Evolutionary conservation across 2,888 invertebrate species (phyloP), one percentile per base, ranked within the genome.

Genomic region (Drosophila quasianomalipes): DNA sequence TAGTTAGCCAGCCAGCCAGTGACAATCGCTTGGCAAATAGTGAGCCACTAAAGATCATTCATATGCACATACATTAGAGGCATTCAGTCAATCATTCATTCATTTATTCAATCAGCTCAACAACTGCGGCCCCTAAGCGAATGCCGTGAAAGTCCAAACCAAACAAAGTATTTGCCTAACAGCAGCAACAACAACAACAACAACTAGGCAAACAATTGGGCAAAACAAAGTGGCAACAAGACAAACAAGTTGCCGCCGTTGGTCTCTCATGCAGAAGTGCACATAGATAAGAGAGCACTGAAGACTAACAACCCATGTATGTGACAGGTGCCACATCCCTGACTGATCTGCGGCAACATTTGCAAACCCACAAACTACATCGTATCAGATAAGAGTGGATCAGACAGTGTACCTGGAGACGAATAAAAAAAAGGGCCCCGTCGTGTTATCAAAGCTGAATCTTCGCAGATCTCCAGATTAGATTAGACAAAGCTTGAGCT

Each of bases 101-200:
- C 65, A 72, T 63, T 76, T 72, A 71, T 72, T 72, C 76, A 72
- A 65, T 67, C 60, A 51, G 58, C 39, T 60, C 44, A 59, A 61
- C 58, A 44, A 54, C 55, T 55, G 22, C 26, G 49, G 35, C 69
- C 39, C 16, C 67, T 22, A 22, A 39, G 22, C 54, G 52, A 51
- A 44, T 39, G 79, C 66, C 74, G 77, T 79, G 77, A 84, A 75
- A 83, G 83, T 85, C 81, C 83, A 77, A 81, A 67, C 41, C 80
- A 74, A 77, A 74, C 71, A 81, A 77, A 75, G 78, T 83, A 83
- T 83, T 85, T 81, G 81, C 69, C 70, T 60, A 66, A 58, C 61
- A 52, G 14, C 57, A 61, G 37, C 44, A 44, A 12, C 35, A 44
- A 37, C 44, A 66, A 44, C 30, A 55, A 55, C 37, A 47, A 37